Percentiles rank a stretch among this genome's conserved stretches.
These are phyloP conservation scores for Gymnogyps californianus DNA, from an alignment of 2,113 vertebrate species.

Conservation along the genomic window DNA sequence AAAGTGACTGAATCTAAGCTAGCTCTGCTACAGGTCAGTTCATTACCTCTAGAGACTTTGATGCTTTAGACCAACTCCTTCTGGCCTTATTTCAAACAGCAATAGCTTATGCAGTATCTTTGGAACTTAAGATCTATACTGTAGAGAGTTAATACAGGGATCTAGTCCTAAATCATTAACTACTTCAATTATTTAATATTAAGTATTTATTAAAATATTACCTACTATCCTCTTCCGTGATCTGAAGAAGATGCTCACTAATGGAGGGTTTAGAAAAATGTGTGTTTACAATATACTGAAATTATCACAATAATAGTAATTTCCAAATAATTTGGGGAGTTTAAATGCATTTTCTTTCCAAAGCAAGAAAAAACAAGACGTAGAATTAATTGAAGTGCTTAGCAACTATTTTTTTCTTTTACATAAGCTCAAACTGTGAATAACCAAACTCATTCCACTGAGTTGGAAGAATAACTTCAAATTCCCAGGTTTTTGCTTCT, in stretches of 20 bases:
- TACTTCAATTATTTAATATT: not conserved
- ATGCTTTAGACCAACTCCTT: not conserved
- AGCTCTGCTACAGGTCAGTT: not conserved
- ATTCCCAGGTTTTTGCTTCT: not conserved
- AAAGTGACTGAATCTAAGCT: not conserved
- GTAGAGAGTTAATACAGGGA: not conserved
- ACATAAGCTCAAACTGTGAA: not conserved
- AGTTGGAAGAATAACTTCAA: not conserved
- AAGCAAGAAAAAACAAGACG: not conserved
- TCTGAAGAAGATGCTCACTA: not conserved
- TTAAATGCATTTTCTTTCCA: not conserved
- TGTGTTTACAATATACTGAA: not conserved
- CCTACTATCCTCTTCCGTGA: not conserved
- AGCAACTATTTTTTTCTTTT: not conserved
- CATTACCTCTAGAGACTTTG: not conserved
- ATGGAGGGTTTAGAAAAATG: not conserved
- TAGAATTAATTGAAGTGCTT: not conserved
- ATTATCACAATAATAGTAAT: not conserved
- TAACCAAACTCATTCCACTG: not conserved
- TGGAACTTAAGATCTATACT: not conserved
- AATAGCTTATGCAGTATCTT: not conserved
- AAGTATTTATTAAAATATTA: not conserved
- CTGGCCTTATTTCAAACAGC: not conserved
- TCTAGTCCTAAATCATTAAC: not conserved
- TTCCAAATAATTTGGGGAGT: not conserved